A percentile compares a stretch with the other conserved stretches of the same genome.
Evolutionary conservation across 2,797 vertebrate genomes (phyloP).

Genomic region (Huso huso): DNA sequence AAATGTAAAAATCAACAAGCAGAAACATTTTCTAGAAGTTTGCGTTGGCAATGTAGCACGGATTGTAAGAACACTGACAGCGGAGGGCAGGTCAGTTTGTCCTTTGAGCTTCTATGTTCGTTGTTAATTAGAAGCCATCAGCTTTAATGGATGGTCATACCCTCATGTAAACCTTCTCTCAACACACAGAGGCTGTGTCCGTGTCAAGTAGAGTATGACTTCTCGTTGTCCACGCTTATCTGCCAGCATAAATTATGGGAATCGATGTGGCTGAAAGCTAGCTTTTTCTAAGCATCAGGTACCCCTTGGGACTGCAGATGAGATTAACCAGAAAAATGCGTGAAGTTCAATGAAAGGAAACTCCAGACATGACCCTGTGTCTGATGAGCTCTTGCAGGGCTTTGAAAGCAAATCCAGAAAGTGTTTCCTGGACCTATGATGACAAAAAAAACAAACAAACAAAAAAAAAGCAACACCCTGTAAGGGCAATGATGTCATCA

Average conservation of each 20-base stretch:
- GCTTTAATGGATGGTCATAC: slow-evolving; percentile 1
- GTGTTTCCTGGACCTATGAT: too few relatives aligned
- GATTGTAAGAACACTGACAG: too few relatives aligned
- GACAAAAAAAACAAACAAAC: too few relatives aligned
- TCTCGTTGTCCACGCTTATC: not conserved
- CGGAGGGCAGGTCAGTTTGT: not conserved
- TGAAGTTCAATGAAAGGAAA: not conserved
- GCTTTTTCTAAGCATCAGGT: not conserved
- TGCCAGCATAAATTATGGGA: not conserved
- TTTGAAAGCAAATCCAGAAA: not conserved
- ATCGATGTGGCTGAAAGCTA: not conserved
- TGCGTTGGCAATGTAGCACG: too few relatives aligned
- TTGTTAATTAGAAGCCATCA: slow-evolving; percentile 2
- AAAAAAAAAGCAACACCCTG: too few relatives aligned
- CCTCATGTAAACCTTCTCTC: not conserved
- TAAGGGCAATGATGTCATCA: too few relatives aligned
- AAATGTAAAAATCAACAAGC: too few relatives aligned
- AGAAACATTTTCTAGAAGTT: too few relatives aligned
- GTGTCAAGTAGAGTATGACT: not conserved
- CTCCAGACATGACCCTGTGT: not conserved
- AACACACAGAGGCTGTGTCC: not conserved
- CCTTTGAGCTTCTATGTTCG: not conserved
- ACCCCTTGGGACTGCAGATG: not conserved
- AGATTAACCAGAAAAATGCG: not conserved
- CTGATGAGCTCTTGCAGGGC: not conserved